Base-by-base conservation (phyloP, 2,797 vertebrate species). In the Acropternis orthonyx region DNA sequence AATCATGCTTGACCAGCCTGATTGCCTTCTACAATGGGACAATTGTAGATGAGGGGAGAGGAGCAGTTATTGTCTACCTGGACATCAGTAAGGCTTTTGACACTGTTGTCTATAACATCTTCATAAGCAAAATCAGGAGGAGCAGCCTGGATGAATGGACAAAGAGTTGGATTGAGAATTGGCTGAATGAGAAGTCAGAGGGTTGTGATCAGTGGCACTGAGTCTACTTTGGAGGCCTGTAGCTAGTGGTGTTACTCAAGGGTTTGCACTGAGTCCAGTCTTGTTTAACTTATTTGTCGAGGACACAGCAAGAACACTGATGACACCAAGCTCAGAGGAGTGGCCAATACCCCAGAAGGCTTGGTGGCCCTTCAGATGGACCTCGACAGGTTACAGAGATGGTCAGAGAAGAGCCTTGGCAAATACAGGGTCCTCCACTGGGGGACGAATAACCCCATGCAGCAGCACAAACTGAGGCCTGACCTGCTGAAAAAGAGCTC, bases 391-490 rank as follows among this genome's bases (percentile, higher is more conserved):
- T 26, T 58, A 11, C n/a, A 55, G n/a, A 61, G 18, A 39, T 39
- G 24, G 17, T 61, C 26, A 39, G 17, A 27, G 8, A 20, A 19
- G 12, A 61, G 39, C 26, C 17, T 61, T 61, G 12, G 26, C 8
- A 39, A 61, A 61, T 37, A 39, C 8, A 76, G 28, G 2, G 2
- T 16, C 7, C 1, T 13, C 15, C 19, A 6, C 10, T 19, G 16
- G 28, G 5, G 10, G 10, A 37, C 28, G 8, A 61, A 59, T 1
- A 0, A 37, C 5, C 2, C 10, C 6, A 1, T 5, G 36, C 36
- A n/a, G 23, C 28, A 48, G 24, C 9, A 14, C 8, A 11, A 21
- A 8, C 63, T 59, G 27, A 6, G 17, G 7, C 12, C 12, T 14
- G 6, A 26, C 27, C 32, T 44, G 18, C 32, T 43, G n/a, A 8